phyloP scores from a whole-genome alignment of 1,140 invertebrate genomes.

The Anastrepha obliqua region DNA sequence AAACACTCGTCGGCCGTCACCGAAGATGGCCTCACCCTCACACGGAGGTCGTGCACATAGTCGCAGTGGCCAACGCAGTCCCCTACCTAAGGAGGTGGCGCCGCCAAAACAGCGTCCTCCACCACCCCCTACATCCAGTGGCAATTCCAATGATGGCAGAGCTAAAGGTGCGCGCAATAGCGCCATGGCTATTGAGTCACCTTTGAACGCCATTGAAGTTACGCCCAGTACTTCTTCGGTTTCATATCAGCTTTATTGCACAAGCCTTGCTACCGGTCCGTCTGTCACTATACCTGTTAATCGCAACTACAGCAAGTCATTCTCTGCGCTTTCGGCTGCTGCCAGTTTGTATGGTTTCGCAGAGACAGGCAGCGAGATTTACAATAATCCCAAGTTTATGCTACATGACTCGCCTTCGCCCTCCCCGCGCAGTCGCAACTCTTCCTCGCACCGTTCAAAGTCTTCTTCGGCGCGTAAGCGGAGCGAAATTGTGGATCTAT shows the following conservation, averaged over 20 bases:
- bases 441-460: conserved; percentile 63
- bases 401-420: conserved; percentile 67
- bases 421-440: conserved; percentile 62
- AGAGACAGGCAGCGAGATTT: conserved; percentile 71
- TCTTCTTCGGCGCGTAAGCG: conserved; percentile 61
- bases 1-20: conserved; percentile 55
- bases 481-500: conserved; percentile 69
- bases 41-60: not conserved
- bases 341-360: conserved; percentile 70
- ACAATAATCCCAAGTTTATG: conserved; percentile 73
- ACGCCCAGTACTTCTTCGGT: conserved; percentile 4
- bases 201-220: not conserved
- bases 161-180: not conserved
- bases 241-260: conserved; percentile 59
- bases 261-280: conserved; percentile 25
- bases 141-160: not conserved
- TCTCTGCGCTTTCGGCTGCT: conserved; percentile 64
- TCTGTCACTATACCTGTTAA: conserved; percentile 56
- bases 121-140: conserved; percentile 61
- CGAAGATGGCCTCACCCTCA: not conserved
- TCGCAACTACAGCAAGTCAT: conserved; percentile 60
- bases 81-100: conserved; percentile 61
- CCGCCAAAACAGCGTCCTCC: conserved; percentile 66
- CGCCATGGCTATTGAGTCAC: not conserved
- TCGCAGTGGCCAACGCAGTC: not conserved